Conservation (phyloP, 2,797 vertebrate genomes). For the Rhinogobio ventralis region DNA sequence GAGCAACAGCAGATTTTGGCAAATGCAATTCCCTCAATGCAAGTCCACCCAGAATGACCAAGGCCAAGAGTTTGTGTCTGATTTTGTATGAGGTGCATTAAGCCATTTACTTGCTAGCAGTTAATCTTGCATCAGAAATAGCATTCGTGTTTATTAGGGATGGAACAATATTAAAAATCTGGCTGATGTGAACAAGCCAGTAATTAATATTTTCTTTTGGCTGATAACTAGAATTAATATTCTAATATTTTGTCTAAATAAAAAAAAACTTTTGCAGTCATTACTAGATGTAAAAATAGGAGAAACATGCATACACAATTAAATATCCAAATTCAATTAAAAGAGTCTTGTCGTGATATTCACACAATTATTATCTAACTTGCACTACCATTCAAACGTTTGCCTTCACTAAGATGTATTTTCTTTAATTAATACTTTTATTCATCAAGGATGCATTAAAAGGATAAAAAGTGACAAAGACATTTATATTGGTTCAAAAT, state of each 20-base stretch:
- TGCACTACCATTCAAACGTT: not conserved
- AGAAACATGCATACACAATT: not conserved
- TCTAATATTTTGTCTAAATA: not conserved
- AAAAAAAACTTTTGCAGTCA: not conserved
- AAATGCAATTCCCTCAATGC: constrained; percentile 45
- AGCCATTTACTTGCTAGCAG: not conserved
- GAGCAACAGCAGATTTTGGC: constrained; percentile 59
- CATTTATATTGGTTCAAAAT: not conserved
- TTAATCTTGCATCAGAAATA: constrained; percentile 24
- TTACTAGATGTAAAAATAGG: not conserved
- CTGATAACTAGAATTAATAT: not conserved
- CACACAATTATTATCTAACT: not conserved
- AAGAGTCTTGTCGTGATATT: not conserved
- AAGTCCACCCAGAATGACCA: constrained; percentile 4
- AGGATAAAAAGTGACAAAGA: not conserved
- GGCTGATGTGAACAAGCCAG: not conserved
- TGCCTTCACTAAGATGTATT: not conserved
- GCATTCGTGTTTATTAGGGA: not conserved
- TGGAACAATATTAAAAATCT: not conserved
- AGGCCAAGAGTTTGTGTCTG: constrained; percentile 43
- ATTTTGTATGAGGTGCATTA: constrained; percentile 52
- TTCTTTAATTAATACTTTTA: no score
- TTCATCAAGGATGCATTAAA: not conserved
- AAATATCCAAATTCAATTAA: not conserved
- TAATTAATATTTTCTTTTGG: not conserved